Evolutionary conservation across 1,140 invertebrate genomes (phyloP).

Genomic region (Aphaenogaster floridana): DNA sequence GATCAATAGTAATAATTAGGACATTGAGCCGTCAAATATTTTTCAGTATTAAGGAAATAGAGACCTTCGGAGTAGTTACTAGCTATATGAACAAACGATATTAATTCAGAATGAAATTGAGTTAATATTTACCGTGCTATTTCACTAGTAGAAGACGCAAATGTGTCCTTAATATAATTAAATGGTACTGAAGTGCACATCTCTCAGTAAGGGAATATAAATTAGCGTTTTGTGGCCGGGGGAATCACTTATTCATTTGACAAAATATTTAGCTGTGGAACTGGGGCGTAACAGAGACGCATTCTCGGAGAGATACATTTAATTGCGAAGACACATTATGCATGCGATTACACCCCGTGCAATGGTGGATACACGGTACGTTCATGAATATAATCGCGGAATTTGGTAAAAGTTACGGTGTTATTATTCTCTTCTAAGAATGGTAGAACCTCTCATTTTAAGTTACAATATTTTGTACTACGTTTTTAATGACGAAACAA

Average conservation of each 20-base stretch:
- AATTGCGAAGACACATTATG: slow-evolving; percentile 50
- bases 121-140: slow-evolving; percentile 50
- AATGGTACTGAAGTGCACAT: slow-evolving; percentile 27
- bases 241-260: slow-evolving; percentile 50
- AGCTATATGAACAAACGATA: slow-evolving; percentile 23
- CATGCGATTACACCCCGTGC: slow-evolving; percentile 8
- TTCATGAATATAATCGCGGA: slow-evolving; percentile 35
- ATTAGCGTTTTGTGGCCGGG: slow-evolving; percentile 26
- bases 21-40: slow-evolving; percentile 1
- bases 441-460: slow-evolving; percentile 14
- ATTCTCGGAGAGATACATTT: slow-evolving; percentile 38
- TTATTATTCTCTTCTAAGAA: slow-evolving; percentile 21
- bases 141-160: slow-evolving; percentile 41
- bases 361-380: no score
- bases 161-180: slow-evolving; percentile 49
- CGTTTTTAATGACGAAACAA: slow-evolving; percentile 51
- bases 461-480: slow-evolving; percentile 24
- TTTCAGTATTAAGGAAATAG: slow-evolving; percentile 2
- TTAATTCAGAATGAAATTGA: slow-evolving; percentile 47
- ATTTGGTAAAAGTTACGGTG: slow-evolving; percentile 20
- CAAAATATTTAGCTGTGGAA: slow-evolving; percentile 48
- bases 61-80: neutral
- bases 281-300: slow-evolving; percentile 29
- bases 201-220: slow-evolving; percentile 37
- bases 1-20: slow-evolving; percentile 22